Percentiles rank a stretch among this genome's conserved stretches.
phyloP scores from a whole-genome alignment of 2,113 vertebrate species.

The Pogona vitticeps region DNA sequence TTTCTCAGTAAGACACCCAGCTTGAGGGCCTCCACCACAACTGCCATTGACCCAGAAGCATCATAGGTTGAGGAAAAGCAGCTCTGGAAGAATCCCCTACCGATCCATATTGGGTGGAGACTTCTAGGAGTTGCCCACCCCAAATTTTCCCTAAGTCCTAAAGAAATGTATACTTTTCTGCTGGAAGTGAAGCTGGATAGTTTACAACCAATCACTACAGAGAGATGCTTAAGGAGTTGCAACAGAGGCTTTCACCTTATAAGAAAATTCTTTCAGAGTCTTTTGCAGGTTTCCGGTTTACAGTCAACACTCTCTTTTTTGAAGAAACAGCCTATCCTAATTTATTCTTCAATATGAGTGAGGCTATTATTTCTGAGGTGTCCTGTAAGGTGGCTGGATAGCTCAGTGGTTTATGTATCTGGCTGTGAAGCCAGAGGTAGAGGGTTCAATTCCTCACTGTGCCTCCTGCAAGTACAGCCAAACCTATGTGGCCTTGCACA shows the following conservation, averaged over 20 bases:
- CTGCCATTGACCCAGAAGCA: no score
- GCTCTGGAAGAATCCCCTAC: no score
- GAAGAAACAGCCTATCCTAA: constrained; percentile 2
- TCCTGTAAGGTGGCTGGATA: background rate
- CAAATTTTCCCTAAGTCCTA: no score
- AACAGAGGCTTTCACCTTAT: background rate
- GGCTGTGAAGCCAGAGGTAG: no score
- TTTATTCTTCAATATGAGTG: background rate
- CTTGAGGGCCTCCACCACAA: no score
- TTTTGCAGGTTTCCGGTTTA: background rate
- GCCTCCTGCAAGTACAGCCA: no score
- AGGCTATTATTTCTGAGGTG: background rate
- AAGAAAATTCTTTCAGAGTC: background rate
- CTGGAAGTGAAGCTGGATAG: background rate
- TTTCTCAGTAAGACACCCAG: no score
- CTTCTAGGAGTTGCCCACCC: background rate
- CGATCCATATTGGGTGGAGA: no score
- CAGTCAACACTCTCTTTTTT: rapidly evolving
- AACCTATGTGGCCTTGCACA: no score
- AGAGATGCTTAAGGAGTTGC: background rate
- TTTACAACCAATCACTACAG: background rate
- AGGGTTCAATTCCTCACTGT: no score
- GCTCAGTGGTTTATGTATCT: no score
- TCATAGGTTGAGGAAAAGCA: no score
- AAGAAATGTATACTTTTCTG: background rate